Conservation (phyloP, 2,797 vertebrate species). For the Helostoma temminkii region DNA sequence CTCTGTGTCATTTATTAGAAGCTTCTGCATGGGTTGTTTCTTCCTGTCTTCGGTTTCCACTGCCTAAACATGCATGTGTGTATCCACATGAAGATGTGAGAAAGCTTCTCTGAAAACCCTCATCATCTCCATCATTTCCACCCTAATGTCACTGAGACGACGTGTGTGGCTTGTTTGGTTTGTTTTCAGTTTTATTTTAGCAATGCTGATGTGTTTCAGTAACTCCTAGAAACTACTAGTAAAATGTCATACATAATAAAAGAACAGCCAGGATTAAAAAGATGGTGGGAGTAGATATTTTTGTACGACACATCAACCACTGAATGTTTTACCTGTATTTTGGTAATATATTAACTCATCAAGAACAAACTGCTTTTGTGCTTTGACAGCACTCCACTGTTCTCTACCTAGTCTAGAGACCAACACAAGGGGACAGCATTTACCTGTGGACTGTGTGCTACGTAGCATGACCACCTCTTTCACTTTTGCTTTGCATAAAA, state of each 20-base stretch:
- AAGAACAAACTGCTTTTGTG: not conserved
- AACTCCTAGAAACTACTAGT: not conserved
- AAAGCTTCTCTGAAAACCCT: constrained; percentile 16
- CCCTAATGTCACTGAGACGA: not conserved
- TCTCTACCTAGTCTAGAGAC: constrained; percentile 9
- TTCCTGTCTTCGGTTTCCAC: constrained; percentile 53
- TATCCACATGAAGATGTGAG: not conserved
- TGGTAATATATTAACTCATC: not conserved
- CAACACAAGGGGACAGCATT: constrained; percentile 78
- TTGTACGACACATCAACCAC: not conserved
- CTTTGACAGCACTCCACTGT: not conserved
- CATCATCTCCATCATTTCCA: constrained; percentile 10
- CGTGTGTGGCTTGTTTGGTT: not conserved
- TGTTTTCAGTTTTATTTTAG: not conserved
- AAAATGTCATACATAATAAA: not conserved
- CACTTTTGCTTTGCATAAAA: constrained; percentile 28
- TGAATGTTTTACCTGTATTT: too few relatives aligned
- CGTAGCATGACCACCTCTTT: constrained; percentile 11
- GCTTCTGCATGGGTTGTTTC: constrained; percentile 12
- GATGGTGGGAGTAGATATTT: not conserved
- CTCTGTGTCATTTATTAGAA: constrained; percentile 47
- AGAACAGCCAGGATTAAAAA: not conserved
- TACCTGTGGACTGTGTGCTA: constrained; percentile 39
- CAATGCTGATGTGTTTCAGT: not conserved
- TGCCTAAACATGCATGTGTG: not conserved